Evolutionary conservation across 2,113 vertebrate species (phyloP).

Genomic region (Damaliscus lunatus): DNA sequence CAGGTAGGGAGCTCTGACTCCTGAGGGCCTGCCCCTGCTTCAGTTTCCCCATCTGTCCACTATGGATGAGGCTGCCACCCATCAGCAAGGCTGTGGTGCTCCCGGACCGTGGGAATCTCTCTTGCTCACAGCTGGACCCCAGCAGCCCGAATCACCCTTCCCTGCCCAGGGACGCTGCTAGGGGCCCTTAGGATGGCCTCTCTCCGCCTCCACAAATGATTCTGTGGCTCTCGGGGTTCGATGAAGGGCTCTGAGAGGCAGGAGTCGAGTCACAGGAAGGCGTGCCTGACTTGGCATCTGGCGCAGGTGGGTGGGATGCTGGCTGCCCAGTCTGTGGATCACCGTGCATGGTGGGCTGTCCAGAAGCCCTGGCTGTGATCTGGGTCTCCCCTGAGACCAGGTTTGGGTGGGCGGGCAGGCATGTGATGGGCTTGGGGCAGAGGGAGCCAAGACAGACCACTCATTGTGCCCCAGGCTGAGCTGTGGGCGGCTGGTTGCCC

Average conservation of each 20-base stretch:
- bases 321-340: background rate
- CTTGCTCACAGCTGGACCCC: background rate
- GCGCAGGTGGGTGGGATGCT: background rate
- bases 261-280: background rate
- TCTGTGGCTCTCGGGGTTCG: background rate
- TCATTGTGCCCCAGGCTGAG: constrained; percentile 58
- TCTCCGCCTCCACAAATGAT: background rate
- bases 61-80: background rate
- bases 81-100: background rate
- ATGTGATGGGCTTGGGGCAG: background rate
- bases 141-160: background rate
- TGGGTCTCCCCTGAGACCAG: background rate
- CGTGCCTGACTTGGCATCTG: background rate
- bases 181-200: background rate
- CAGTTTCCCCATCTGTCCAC: background rate
- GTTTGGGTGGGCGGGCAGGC: constrained; percentile 18
- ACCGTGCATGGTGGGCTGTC: no score
- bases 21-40: background rate
- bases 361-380: background rate
- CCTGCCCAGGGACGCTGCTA: background rate
- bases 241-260: background rate
- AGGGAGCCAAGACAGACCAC: constrained; percentile 28
- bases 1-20: background rate
- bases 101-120: background rate
- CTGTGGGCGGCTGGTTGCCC: constrained; percentile 35